A percentile compares a stretch with the other conserved stretches of the same genome.
These are phyloP conservation scores for Galaxea fascicularis DNA, from an alignment of 92 coral and sea anemone genomes.

Conservation along the genomic window DNA sequence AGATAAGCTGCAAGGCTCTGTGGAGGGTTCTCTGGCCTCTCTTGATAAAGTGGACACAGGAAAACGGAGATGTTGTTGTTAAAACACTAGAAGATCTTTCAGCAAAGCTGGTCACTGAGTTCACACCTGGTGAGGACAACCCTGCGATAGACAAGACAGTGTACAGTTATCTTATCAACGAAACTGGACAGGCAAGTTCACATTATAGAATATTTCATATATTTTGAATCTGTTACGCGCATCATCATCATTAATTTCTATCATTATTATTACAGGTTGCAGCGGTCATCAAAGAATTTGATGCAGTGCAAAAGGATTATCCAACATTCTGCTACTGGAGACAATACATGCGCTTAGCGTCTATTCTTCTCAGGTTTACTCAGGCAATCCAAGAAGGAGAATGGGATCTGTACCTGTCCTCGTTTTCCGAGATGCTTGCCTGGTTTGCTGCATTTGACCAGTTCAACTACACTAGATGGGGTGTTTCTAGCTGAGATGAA, in stretches of 20 bases:
- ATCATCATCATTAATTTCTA: too few relatives aligned
- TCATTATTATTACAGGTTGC: too few relatives aligned
- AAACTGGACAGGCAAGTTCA: too few relatives aligned
- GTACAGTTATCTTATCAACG: conserved; percentile 9
- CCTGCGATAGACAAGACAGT: neutral
- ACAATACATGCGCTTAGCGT: conserved; percentile 55
- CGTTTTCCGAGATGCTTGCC: conserved; percentile 75
- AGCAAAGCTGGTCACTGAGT: conserved; percentile 34
- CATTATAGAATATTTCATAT: too few relatives aligned
- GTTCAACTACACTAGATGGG: neutral
- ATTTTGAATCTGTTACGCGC: too few relatives aligned
- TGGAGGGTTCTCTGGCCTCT: conserved; percentile 33
- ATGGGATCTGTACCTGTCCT: conserved; percentile 72
- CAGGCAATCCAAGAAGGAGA: conserved; percentile 71
- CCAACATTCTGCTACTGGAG: conserved; percentile 73
- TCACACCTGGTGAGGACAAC: conserved; percentile 7
- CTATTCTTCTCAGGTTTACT: conserved; percentile 66
- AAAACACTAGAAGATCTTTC: conserved; percentile 58
- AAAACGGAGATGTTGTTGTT: conserved; percentile 33
- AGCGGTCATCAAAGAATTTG: conserved; percentile 47
- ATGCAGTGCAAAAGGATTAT: conserved; percentile 51
- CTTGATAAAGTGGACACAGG: conserved; percentile 30
- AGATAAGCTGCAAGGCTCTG: conserved; percentile 21
- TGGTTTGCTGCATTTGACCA: conserved; percentile 61
- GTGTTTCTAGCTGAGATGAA: conserved; percentile 60